A percentile compares a stretch with the other conserved stretches of the same genome.
Evolutionary conservation across 1,140 invertebrate species (phyloP).

Genomic region (Fopius arisanus): DNA sequence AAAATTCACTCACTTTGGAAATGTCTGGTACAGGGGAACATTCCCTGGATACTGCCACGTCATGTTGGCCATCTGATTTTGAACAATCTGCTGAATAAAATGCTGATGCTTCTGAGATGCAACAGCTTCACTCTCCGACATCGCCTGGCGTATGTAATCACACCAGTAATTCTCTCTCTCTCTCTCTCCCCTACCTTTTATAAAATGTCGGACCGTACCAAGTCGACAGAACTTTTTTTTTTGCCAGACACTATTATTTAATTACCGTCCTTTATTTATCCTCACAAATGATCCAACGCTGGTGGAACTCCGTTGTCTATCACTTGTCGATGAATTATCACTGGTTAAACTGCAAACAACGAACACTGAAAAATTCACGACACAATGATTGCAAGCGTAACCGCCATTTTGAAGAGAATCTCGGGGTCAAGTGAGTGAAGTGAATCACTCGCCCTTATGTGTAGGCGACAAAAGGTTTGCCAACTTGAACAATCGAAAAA

Average conservation of each 20-base stretch:
- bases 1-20: conserved; percentile 49
- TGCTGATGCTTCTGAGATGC: conserved; percentile 57
- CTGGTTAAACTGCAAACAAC: not conserved
- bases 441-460: not conserved
- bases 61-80: conserved; percentile 60
- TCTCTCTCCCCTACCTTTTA: conserved; percentile 10
- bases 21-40: conserved; percentile 57
- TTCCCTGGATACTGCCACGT: conserved; percentile 61
- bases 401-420: not conserved
- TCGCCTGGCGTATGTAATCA: conserved; percentile 31
- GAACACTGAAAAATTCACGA: not conserved
- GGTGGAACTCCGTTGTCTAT: not conserved
- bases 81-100: conserved; percentile 44
- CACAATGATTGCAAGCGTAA: not conserved
- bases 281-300: not conserved
- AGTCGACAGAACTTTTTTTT: too few relatives aligned
- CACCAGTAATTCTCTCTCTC: not conserved
- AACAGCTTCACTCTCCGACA: conserved; percentile 62
- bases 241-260: too few relatives aligned
- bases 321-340: not conserved
- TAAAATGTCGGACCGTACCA: not conserved
- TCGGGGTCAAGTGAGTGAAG: not conserved
- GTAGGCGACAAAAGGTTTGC: too few relatives aligned
- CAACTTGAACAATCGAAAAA: too few relatives aligned
- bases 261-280: not conserved